These are phyloP conservation scores for Chironomus tepperi DNA, from an alignment of 1,140 invertebrate genomes.

Conservation along the genomic window DNA sequence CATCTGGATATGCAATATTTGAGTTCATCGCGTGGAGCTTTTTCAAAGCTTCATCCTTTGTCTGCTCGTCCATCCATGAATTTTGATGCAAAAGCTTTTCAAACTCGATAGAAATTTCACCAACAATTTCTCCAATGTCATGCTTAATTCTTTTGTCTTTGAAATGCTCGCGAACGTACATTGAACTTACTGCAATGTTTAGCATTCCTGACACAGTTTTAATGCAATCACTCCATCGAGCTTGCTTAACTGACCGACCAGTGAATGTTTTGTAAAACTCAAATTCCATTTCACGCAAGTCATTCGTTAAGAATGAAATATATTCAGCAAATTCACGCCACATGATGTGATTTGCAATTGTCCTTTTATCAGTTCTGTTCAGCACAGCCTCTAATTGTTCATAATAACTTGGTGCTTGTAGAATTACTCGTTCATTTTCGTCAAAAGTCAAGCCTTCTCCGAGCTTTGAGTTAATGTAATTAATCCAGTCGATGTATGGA, in stretches of 20 bases:
- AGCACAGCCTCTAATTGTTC: constrained; percentile 46
- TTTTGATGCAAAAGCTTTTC: constrained; percentile 47
- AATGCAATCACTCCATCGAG: constrained; percentile 51
- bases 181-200: constrained; percentile 47
- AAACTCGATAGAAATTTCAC: constrained; percentile 50
- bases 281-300: constrained; percentile 45
- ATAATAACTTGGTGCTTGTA: constrained; percentile 52
- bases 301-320: constrained; percentile 47
- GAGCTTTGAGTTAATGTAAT: constrained; percentile 51
- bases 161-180: constrained; percentile 50
- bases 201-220: constrained; percentile 44
- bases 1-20: constrained; percentile 50
- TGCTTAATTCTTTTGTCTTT: constrained; percentile 43
- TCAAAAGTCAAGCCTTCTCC: constrained; percentile 35
- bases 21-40: constrained; percentile 45
- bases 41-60: constrained; percentile 44
- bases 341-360: constrained; percentile 56
- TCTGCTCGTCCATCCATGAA: constrained; percentile 60
- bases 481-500: constrained; percentile 33
- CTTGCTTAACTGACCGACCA: constrained; percentile 45
- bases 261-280: constrained; percentile 46
- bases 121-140: constrained; percentile 55
- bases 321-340: constrained; percentile 50
- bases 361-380: constrained; percentile 45
- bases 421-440: constrained; percentile 46